Evolutionary conservation across 1,140 invertebrate genomes (phyloP).

Genomic region (Calliopsis andreniformis): DNA sequence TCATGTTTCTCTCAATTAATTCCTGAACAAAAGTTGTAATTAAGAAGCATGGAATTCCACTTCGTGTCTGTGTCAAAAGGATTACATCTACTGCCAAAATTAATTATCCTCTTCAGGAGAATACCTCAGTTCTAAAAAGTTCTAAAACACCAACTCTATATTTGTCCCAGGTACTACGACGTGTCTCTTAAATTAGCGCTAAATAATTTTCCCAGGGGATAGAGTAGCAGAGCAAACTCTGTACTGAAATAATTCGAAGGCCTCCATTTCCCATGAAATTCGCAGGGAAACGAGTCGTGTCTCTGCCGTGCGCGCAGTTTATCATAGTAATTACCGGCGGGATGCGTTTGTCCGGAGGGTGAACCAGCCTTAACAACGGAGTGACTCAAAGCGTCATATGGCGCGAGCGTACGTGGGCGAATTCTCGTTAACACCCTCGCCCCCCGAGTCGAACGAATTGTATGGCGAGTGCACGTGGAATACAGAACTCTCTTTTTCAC

Average conservation of each 20-base stretch:
- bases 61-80: no score
- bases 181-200: no score
- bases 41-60: no score
- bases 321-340: conserved; percentile 74
- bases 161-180: no score
- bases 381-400: conserved; percentile 74
- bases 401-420: conserved; percentile 63
- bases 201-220: no score
- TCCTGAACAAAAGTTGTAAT: no score
- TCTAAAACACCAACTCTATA: no score
- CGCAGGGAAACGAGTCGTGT: conserved; percentile 41
- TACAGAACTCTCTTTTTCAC: conserved; percentile 58
- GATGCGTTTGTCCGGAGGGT: conserved; percentile 65
- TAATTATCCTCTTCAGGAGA: no score
- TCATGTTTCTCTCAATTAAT: no score
- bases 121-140: no score
- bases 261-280: conserved; percentile 47
- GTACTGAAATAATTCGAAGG: conserved; percentile 18
- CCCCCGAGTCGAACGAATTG: conserved; percentile 66
- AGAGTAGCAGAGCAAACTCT: no score
- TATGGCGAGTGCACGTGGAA: conserved; percentile 59
- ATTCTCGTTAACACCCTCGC: conserved; percentile 75
- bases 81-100: no score
- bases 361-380: conserved; percentile 58
- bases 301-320: conserved; percentile 64